Evolutionary conservation across 2,797 vertebrate genomes (phyloP), one percentile per base, ranked within the genome.

Genomic region (Micromesistius poutassou): DNA sequence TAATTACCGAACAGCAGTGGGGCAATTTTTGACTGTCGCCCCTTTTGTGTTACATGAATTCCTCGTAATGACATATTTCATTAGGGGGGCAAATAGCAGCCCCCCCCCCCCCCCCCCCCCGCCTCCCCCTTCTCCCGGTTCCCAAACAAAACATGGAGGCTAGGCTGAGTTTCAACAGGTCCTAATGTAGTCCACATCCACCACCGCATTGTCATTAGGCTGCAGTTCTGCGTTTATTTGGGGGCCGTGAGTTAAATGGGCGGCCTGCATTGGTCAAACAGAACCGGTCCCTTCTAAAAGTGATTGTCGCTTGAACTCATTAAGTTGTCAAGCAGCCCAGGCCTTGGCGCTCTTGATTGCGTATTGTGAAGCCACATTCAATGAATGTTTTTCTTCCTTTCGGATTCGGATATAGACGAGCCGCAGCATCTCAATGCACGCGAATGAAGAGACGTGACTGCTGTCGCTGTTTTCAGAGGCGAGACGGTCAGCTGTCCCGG

Each of bases 11-110:
- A 97, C 96, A 97, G 96, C 97, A 96, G 95, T 96, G 96, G 96
- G 96, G 95, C 95, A 96, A 97, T 98, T 97, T 97, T 97, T 97
- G 96, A 97, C 97, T 97, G 96, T 94, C 91, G 96, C 97, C 93
- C 95, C 96, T 95, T 98, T 99, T 99, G 98, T 99, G 96, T 87
- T 84, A 91, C 95, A 96, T 99, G 98, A 99, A 99, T 99, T 96
- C 97, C 96, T 96, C 95, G 93, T 98, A 98, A 99, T 98, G 97
- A 97, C 97, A 98, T 98, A 98, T 98, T 99, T 98, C 97, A 98
- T 97, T 98, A 97, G 95, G 95, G 96, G 96, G 96, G 22, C 96
- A 97, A 97, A 98, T 98, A 97, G 96, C 96, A 96, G 6, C 55
- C 22, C 55, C n/a, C 16, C 25, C n/a, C 62, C 7, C 62, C n/a